Evolutionary conservation across 2,797 vertebrate species (phyloP).

Genomic region (Atherinosoma microstoma): DNA sequence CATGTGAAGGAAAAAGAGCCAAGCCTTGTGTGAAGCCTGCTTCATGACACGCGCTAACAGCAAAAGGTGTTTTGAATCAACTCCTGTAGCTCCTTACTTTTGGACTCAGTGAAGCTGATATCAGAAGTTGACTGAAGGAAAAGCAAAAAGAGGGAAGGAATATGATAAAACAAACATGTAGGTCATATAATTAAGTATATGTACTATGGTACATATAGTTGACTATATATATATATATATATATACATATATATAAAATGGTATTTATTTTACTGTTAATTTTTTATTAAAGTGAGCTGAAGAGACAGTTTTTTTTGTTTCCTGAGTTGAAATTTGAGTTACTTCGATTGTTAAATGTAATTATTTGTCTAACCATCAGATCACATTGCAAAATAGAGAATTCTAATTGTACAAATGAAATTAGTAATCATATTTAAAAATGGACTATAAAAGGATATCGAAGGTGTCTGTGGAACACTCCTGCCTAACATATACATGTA

Average conservation of each 20-base stretch:
- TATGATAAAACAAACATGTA: constrained; percentile 43
- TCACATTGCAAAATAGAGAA: too few relatives aligned
- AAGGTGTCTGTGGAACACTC: background rate
- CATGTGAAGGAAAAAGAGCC: constrained; percentile 49
- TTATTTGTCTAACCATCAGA: too few relatives aligned
- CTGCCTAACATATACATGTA: background rate
- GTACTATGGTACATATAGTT: too few relatives aligned
- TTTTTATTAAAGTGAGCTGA: too few relatives aligned
- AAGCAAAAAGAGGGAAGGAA: constrained; percentile 35
- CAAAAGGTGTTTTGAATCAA: constrained; percentile 64
- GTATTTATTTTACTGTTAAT: too few relatives aligned
- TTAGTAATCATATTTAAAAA: too few relatives aligned
- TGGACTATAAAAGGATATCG: background rate
- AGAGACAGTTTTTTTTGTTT: too few relatives aligned
- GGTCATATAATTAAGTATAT: background rate
- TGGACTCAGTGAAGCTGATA: constrained; percentile 36
- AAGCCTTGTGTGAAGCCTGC: constrained; percentile 49
- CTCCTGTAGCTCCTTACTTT: constrained; percentile 34
- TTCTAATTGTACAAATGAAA: too few relatives aligned
- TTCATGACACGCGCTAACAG: constrained; percentile 56
- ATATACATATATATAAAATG: too few relatives aligned
- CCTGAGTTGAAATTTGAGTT: too few relatives aligned
- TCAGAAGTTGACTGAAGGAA: constrained; percentile 38
- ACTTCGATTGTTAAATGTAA: too few relatives aligned
- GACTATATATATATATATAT: too few relatives aligned